Evolutionary conservation across 2,888 invertebrate genomes (phyloP).

Genomic region (Tineola bisselliella): DNA sequence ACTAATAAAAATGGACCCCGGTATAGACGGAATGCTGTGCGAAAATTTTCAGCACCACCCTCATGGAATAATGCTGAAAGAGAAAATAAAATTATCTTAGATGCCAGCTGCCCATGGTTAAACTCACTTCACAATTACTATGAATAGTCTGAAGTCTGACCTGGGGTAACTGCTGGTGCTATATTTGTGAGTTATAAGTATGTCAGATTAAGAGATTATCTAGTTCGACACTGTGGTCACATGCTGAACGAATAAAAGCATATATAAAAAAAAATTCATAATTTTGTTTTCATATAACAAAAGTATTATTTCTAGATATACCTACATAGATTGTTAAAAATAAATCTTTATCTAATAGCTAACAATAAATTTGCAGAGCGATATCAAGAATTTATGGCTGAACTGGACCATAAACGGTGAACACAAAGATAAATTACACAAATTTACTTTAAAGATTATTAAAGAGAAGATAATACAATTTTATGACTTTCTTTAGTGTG

Average conservation of each 20-base stretch:
- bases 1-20: slow-evolving; percentile 93
- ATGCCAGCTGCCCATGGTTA: too few species aligned
- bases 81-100: slow-evolving; percentile 28
- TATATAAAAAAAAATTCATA: too few species aligned
- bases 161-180: too few species aligned
- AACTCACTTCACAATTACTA: too few species aligned
- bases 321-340: slow-evolving; percentile 8
- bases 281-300: too few species aligned
- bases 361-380: not conserved
- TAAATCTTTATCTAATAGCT: not conserved
- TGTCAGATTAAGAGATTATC: too few species aligned
- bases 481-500: not conserved
- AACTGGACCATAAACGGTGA: not conserved
- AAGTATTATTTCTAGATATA: too few species aligned
- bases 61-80: slow-evolving; percentile 79
- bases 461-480: not conserved
- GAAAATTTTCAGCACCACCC: slow-evolving; percentile 75
- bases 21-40: slow-evolving; percentile 91
- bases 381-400: not conserved
- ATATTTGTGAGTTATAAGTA: too few species aligned
- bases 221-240: too few species aligned
- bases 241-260: too few species aligned
- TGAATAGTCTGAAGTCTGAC: too few species aligned
- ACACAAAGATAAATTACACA: not conserved
- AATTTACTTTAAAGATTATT: not conserved